Evolutionary conservation across 2,113 vertebrate species (phyloP).

Genomic region (Pelusios castaneus): DNA sequence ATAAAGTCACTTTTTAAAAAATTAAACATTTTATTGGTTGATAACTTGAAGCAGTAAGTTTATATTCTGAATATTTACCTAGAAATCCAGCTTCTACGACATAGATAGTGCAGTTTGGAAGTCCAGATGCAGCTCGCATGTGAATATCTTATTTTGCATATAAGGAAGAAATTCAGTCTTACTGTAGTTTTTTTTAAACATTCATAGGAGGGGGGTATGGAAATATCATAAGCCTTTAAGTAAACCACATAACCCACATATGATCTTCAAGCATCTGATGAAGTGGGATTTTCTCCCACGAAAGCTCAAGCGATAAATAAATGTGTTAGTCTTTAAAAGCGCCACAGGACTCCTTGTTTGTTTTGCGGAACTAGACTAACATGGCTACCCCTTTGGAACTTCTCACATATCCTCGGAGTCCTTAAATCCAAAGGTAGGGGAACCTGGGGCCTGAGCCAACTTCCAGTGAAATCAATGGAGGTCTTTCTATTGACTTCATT

Average conservation of each 20-base stretch:
- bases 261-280: too few relatives aligned
- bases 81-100: slow-evolving; percentile 72
- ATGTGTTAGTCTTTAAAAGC: too few relatives aligned
- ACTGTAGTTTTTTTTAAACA: too few relatives aligned
- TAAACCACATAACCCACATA: too few relatives aligned
- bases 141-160: slow-evolving; percentile 56
- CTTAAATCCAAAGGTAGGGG: neutral
- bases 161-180: slow-evolving; percentile 29
- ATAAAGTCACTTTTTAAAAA: neutral
- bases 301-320: too few relatives aligned
- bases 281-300: too few relatives aligned
- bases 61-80: slow-evolving; percentile 29
- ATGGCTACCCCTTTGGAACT: too few relatives aligned
- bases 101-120: slow-evolving; percentile 63
- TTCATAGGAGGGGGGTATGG: accelerated
- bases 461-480: neutral
- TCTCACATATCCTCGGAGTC: too few relatives aligned
- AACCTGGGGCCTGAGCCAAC: neutral
- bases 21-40: neutral
- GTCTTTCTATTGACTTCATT: neutral
- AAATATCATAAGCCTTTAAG: neutral
- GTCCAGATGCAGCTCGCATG: slow-evolving; percentile 58
- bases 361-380: too few relatives aligned
- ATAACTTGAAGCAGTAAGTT: neutral
- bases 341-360: too few relatives aligned